Conservation (phyloP, 2,888 invertebrate species). For the Xylota segnis region DNA sequence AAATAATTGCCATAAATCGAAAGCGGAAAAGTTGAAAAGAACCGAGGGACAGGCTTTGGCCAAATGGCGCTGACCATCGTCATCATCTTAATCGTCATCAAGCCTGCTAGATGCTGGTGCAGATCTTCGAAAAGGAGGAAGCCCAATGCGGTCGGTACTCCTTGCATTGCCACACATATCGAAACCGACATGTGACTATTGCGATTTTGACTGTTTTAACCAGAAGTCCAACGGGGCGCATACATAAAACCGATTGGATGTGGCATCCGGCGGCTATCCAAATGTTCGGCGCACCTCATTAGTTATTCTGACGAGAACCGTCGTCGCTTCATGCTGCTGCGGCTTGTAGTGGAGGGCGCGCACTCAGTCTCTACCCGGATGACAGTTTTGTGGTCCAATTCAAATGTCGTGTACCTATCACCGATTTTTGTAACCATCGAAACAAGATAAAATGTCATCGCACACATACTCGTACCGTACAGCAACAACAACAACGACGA, state of each 20-base stretch:
- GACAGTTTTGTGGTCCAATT: constrained; percentile 75
- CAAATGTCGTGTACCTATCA: constrained; percentile 77
- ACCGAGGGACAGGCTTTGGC: not conserved
- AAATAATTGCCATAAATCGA: constrained; percentile 75
- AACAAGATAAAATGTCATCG: constrained; percentile 75
- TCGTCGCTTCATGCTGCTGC: constrained; percentile 21
- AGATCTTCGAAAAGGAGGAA: constrained; percentile 61
- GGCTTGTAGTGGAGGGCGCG: constrained; percentile 2
- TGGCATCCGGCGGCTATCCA: constrained; percentile 62
- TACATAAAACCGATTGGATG: constrained; percentile 50
- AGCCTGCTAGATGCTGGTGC: constrained; percentile 35
- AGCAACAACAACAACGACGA: constrained; percentile 28
- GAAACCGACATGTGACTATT: constrained; percentile 68
- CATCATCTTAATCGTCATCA: constrained; percentile 69
- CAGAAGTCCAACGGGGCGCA: constrained; percentile 60
- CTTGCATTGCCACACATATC: constrained; percentile 67
- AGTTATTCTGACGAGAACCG: constrained; percentile 76
- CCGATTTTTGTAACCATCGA: constrained; percentile 74
- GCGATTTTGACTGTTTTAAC: constrained; percentile 70
- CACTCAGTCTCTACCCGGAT: constrained; percentile 21
- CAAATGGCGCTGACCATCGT: constrained; percentile 54
- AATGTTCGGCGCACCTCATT: constrained; percentile 77
- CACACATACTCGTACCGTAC: constrained; percentile 9
- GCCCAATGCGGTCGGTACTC: constrained; percentile 52
- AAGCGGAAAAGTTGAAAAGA: constrained; percentile 75